Evolutionary conservation across 2,797 vertebrate species (phyloP).

Genomic region (Valencia hispanica): DNA sequence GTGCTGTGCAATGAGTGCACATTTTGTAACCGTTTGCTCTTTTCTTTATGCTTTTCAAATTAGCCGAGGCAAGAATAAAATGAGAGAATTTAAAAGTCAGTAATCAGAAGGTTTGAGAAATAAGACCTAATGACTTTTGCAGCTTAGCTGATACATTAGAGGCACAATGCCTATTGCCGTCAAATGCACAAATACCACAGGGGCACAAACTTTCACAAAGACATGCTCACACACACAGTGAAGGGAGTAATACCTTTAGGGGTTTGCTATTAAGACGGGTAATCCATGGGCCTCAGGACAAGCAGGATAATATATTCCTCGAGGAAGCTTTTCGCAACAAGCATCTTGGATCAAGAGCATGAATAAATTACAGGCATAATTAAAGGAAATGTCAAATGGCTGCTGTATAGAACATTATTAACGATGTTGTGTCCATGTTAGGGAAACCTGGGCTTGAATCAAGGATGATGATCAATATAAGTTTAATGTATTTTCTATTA

Average conservation of each 20-base stretch:
- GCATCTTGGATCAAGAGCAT: conserved; percentile 81
- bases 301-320: conserved; percentile 79
- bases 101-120: conserved; percentile 63
- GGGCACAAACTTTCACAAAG: conserved; percentile 8
- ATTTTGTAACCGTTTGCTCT: conserved; percentile 77
- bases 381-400: conserved; percentile 85
- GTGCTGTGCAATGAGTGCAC: conserved; percentile 65
- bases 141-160: conserved; percentile 62
- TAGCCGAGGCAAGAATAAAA: conserved; percentile 57
- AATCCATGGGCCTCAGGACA: conserved; percentile 76
- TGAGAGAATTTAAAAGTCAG: conserved; percentile 53
- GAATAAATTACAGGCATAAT: conserved; percentile 87
- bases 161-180: conserved; percentile 45
- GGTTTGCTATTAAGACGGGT: conserved; percentile 80
- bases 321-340: conserved; percentile 83
- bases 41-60: conserved; percentile 70
- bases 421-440: conserved; percentile 71
- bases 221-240: conserved; percentile 24
- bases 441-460: conserved; percentile 67
- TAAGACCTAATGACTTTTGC: conserved; percentile 76
- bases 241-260: conserved; percentile 74
- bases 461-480: conserved; percentile 77
- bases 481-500: conserved; percentile 71
- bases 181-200: conserved; percentile 6
- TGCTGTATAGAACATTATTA: conserved; percentile 81